Evolutionary conservation across 2,113 vertebrate species (phyloP), one percentile per base, ranked within the genome.

Genomic region (Carassius carassius): DNA sequence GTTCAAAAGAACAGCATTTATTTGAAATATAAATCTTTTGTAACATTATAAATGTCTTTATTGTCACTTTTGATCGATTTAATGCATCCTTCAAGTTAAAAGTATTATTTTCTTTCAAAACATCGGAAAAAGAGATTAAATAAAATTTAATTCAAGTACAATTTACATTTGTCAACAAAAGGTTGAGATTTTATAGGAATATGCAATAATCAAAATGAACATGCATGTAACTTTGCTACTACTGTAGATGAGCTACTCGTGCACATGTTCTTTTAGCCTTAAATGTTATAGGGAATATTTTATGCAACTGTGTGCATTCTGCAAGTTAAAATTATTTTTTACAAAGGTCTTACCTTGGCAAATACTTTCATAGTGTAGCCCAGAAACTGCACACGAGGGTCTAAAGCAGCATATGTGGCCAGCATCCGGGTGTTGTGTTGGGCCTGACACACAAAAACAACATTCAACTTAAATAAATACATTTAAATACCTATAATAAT

Each of bases 351-450:
- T 95, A 97, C 98, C 97, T 99, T 99, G 76, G 98, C 98, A 92
- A 99, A 99, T 81, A 99, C 97, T 93, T 99, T 99, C 95, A 99
- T 98, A 1, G 97, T 98, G 88, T 99, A 99, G 82, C 98, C 98
- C 84, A 99, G 94, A 88, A 95, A 97, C 58, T 99, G 97, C 51
- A 99, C 98, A 51, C 98, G 95, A 78, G 96, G 94, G 90, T 99
- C 98, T 89, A 99, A 94, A 85, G 97, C 97, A 85, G 98, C 98
- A 3, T 99, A 99, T 0, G 96, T 98, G 47, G 97, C 97, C 90
- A 99, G 92, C 98, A 99, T 99, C 87, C 97, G 96, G 86, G 97
- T 99, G 91, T 99, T 99, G 90, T 99, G 97, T 89, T 99, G 98
- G 37, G 98, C 98, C 98, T 99, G 84, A 65, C 75, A 54, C 2